Conservation (phyloP, 2,888 invertebrate species). For the Resseliella maxima region DNA sequence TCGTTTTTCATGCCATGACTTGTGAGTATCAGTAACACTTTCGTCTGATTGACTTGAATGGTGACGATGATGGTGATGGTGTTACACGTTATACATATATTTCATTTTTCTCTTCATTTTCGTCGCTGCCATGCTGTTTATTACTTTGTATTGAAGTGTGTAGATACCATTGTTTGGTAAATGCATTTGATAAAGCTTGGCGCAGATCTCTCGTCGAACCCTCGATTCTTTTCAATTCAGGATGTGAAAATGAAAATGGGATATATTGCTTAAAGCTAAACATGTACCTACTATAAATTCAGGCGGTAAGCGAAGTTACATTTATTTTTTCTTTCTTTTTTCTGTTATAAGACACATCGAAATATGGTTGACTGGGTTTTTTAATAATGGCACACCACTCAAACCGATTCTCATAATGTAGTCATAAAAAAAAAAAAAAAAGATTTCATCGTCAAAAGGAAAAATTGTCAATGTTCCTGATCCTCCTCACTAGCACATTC, state of each 20-base stretch:
- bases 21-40: background rate
- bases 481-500: background rate
- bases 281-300: constrained; percentile 42
- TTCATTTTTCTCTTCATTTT: too few species aligned
- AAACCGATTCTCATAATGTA: constrained; percentile 19
- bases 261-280: constrained; percentile 14
- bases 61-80: background rate
- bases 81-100: background rate
- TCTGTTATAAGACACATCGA: background rate
- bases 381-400: background rate
- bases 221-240: background rate
- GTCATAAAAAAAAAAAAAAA: constrained; percentile 39
- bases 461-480: background rate
- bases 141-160: constrained; percentile 14
- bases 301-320: constrained; percentile 2
- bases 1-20: background rate
- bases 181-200: constrained; percentile 18
- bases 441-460: constrained; percentile 43
- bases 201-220: background rate
- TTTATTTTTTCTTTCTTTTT: constrained; percentile 3
- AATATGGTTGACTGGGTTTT: background rate
- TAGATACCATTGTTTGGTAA: background rate
- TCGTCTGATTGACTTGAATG: background rate
- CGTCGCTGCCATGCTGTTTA: constrained; percentile 43
- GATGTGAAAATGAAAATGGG: background rate